Conservation (phyloP, 2,888 invertebrate species). For the Cosmia trapezina region DNA sequence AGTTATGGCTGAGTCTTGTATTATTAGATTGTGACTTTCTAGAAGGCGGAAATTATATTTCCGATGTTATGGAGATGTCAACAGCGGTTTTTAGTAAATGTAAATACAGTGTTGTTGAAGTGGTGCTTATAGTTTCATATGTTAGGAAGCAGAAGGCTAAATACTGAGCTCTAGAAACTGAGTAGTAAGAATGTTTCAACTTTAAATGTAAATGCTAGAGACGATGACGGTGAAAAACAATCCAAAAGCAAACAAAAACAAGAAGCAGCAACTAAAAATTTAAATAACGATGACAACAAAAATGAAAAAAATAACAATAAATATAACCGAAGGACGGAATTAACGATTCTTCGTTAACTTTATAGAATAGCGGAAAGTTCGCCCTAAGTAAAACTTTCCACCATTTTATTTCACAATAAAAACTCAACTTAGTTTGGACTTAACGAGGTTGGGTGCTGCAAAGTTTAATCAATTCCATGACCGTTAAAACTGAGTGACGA, state of each 20-base stretch:
- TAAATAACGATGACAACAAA: constrained; percentile 48
- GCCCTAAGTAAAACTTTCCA: constrained; percentile 64
- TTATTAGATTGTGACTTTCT: constrained; percentile 40
- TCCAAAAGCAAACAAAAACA: constrained; percentile 6
- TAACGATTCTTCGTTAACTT: constrained; percentile 69
- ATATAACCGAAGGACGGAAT: constrained; percentile 70
- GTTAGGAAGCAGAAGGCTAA: neutral
- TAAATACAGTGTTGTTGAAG: constrained; percentile 21
- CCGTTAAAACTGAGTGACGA: constrained; percentile 69
- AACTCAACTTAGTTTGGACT: constrained; percentile 67
- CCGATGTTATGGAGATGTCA: constrained; percentile 10
- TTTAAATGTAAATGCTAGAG: neutral
- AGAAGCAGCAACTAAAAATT: constrained; percentile 1
- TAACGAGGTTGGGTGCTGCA: constrained; percentile 66
- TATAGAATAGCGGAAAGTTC: constrained; percentile 65
- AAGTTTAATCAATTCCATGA: constrained; percentile 70
- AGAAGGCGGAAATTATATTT: constrained; percentile 38
- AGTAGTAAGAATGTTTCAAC: neutral
- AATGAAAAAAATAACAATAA: constrained; percentile 59
- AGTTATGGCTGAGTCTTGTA: constrained; percentile 10
- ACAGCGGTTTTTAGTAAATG: neutral
- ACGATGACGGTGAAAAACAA: neutral
- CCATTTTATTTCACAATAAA: constrained; percentile 73
- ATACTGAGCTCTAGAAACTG: neutral
- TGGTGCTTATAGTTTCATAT: neutral